These are phyloP conservation scores for Plebejus anna DNA, from an alignment of 2,888 invertebrate genomes.

Conservation along the genomic window DNA sequence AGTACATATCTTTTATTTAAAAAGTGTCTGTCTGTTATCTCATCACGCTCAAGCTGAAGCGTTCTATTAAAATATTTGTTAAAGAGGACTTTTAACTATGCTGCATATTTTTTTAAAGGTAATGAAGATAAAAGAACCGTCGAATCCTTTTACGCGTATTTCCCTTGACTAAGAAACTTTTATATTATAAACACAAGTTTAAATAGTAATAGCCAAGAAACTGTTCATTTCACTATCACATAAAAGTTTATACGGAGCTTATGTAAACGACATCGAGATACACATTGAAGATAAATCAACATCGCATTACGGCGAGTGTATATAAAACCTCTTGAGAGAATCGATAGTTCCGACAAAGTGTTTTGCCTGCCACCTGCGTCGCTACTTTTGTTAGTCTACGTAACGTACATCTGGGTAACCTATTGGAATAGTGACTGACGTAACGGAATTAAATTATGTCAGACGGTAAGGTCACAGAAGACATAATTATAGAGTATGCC, in stretches of 20 bases:
- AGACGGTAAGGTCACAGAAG: neutral
- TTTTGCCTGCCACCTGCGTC: slow-evolving; percentile 47
- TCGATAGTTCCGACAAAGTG: slow-evolving; percentile 38
- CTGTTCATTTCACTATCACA: neutral
- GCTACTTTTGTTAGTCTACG: slow-evolving; percentile 44
- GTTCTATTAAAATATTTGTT: too few relatives aligned
- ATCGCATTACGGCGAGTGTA: slow-evolving; percentile 35
- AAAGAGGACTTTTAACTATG: too few relatives aligned
- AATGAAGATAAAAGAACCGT: too few relatives aligned
- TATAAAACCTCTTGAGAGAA: slow-evolving; percentile 37
- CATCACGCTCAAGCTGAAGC: too few relatives aligned
- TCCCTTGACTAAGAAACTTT: too few relatives aligned
- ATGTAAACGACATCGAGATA: slow-evolving; percentile 17
- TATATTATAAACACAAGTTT: too few relatives aligned
- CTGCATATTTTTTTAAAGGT: too few relatives aligned
- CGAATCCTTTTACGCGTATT: too few relatives aligned
- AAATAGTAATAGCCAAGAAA: neutral
- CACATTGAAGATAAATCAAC: slow-evolving; percentile 36
- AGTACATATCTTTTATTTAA: neutral
- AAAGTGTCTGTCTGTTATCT: too few relatives aligned
- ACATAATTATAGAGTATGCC: too few relatives aligned
- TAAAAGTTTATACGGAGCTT: neutral
- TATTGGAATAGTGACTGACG: slow-evolving; percentile 37
- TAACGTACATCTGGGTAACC: slow-evolving; percentile 41
- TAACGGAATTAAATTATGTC: neutral